Percentiles rank a stretch among this genome's conserved stretches.
These are phyloP conservation scores for Rhincodon typus DNA, from an alignment of 2,797 vertebrate species.

Conservation along the genomic window DNA sequence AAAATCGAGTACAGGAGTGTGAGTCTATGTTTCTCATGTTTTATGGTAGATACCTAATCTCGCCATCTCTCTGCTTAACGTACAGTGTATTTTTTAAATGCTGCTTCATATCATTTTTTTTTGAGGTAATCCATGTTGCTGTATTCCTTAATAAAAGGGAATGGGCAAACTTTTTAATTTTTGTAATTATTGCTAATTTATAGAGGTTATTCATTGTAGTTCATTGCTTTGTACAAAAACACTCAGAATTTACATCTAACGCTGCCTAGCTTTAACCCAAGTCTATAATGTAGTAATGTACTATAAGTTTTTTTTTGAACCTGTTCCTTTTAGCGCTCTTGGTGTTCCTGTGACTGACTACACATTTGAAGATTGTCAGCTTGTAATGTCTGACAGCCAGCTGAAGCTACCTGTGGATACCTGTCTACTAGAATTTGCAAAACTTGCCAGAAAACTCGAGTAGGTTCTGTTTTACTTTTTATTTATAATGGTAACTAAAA, in stretches of 20 bases:
- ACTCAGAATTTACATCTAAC: not conserved
- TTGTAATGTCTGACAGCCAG: constrained; percentile 89
- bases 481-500: not conserved
- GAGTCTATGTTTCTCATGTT: not conserved
- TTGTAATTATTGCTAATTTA: not conserved
- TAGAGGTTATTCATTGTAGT: not conserved
- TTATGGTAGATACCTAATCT: not conserved
- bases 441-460: constrained; percentile 86
- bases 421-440: constrained; percentile 87
- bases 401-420: constrained; percentile 86
- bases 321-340: constrained; percentile 64
- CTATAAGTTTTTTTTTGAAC: not conserved
- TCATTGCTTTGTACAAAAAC: not conserved
- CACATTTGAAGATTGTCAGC: constrained; percentile 95
- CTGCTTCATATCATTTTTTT: not conserved
- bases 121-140: not conserved
- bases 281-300: not conserved
- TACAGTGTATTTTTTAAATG: not conserved
- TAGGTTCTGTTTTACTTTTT: constrained; percentile 54
- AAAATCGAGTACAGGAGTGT: not conserved
- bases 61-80: not conserved
- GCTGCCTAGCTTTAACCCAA: not conserved
- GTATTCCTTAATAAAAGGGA: not conserved
- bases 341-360: constrained; percentile 88
- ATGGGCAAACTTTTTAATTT: not conserved